Evolutionary conservation across 1,140 invertebrate genomes (phyloP), one percentile per base, ranked within the genome.

Genomic region (Parasteatoda tepidariorum): DNA sequence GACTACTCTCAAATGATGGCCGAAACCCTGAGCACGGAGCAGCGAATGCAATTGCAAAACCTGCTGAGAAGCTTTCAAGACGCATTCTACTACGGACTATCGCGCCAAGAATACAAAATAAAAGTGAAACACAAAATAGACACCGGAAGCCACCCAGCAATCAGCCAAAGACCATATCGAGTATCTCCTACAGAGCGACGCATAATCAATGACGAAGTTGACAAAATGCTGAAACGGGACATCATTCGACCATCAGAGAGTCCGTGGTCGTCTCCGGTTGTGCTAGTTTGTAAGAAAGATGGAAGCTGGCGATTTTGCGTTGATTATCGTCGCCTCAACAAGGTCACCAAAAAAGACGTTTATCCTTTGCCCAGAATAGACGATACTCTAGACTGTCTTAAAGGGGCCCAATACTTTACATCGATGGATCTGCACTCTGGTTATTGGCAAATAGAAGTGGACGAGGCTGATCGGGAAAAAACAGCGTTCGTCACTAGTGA

Each of bases 201-300:
- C 22, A 88, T 83, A 78, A 18, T 86, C 87, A 4, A 88, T 90
- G n/a, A n/a, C n/a, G n/a, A n/a, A n/a, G n/a, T n/a, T n/a, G n/a
- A n/a, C n/a, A n/a, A n/a, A n/a, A n/a, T n/a, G n/a, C n/a, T n/a
- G n/a, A n/a, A n/a, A n/a, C n/a, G n/a, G n/a, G n/a, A n/a, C n/a
- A n/a, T n/a, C 0, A 88, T 90, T 59, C 81, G 87, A 18, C 85
- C 87, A 59, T 89, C 88, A 22, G 83, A 70, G 15, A n/a, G n/a
- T n/a, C n/a, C n/a, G n/a, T n/a, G n/a, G n/a, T n/a, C n/a, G n/a
- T n/a, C n/a, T n/a, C n/a, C 87, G 86, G 18, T 87, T 88, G 9
- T 92, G 88, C 85, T 85, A 88, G 3, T 89, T 88, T 59, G 90
- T n/a, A n/a, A n/a, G n/a, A n/a, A n/a, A n/a, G n/a, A n/a, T n/a